These are phyloP conservation scores for Muricea muricata DNA, from an alignment of 92 coral and sea anemone species.

Conservation along the genomic window DNA sequence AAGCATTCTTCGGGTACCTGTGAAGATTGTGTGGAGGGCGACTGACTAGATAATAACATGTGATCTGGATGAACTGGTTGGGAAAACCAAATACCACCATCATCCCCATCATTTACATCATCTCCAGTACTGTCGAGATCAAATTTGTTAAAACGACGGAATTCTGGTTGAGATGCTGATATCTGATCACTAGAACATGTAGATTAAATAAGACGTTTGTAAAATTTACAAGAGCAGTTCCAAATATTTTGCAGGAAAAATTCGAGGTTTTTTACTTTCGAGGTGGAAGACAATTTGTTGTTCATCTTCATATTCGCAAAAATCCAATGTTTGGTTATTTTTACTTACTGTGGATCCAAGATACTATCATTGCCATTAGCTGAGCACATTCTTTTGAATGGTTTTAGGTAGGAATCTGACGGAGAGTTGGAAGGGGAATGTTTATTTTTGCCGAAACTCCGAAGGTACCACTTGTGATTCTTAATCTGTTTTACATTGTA, in stretches of 20 bases:
- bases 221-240: no score
- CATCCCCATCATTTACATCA: constrained; percentile 51
- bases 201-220: no score
- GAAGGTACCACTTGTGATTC: constrained; percentile 90
- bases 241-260: no score
- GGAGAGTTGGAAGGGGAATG: constrained; percentile 73
- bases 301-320: no score
- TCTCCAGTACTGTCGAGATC: constrained; percentile 77
- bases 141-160: constrained; percentile 56
- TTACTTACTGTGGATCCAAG: constrained; percentile 12
- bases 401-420: constrained; percentile 83
- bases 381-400: constrained; percentile 86
- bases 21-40: constrained; percentile 81
- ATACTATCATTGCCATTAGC: constrained; percentile 64
- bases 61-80: constrained; percentile 96
- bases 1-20: no score
- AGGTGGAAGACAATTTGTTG: no score
- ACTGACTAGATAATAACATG: constrained; percentile 91
- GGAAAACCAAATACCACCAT: constrained; percentile 82
- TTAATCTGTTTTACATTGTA: constrained; percentile 77
- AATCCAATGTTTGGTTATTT: no score
- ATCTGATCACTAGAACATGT: constrained; percentile 58
- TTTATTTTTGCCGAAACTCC: constrained; percentile 47
- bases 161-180: constrained; percentile 93
- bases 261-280: no score